Base-by-base conservation (phyloP, 2,888 invertebrate species). In the Nomada flava region DNA sequence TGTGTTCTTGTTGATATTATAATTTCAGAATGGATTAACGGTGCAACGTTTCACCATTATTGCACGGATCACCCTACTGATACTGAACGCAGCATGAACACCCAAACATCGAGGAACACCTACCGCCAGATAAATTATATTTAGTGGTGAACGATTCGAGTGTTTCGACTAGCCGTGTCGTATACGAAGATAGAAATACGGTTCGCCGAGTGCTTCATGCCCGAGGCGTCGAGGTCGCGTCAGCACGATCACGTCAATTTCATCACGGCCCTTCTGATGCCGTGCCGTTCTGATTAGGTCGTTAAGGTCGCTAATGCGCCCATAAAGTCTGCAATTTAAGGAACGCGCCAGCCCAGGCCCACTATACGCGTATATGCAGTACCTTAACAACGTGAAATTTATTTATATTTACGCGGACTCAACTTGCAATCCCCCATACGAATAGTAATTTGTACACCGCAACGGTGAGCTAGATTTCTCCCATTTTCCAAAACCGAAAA, bases 271-370 rank as follows among this genome's bases (percentile, higher is more conserved):
- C 63, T 79, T 90, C 82, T 87, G 89, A 90, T 85, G 87, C 86
- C 81, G 84, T 77, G 86, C 83, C 80, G 82, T 74, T 89, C 89
- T 92, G 93, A 93, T 93, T 93, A 93, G 93, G 90, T 93, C 92
- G 92, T 93, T 93, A 93, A 91, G 88, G 83, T 91, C 85, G 87
- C 90, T 92, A 92, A 91, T 90, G 88, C 90, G 81, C 72, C 89
- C 86, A 87, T 90, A 91, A 92, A 92, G 75, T 71, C 67, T 44
- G 79, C 89, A 89, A 91, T 91, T 91, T 91, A 91, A 90, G 89
- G 90, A 92, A 91, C 90, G 77, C 84, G 71, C 80, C 83, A 83
- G 76, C 80, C 84, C 18, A 26, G 47, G 47, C 44, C 68, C 65
- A 1, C 52, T 52, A 52, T 3, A 2, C n/a, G 36, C 0, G 7